Base-by-base conservation (phyloP, 2,113 vertebrate genomes). In the Triplophysa siluroides region DNA sequence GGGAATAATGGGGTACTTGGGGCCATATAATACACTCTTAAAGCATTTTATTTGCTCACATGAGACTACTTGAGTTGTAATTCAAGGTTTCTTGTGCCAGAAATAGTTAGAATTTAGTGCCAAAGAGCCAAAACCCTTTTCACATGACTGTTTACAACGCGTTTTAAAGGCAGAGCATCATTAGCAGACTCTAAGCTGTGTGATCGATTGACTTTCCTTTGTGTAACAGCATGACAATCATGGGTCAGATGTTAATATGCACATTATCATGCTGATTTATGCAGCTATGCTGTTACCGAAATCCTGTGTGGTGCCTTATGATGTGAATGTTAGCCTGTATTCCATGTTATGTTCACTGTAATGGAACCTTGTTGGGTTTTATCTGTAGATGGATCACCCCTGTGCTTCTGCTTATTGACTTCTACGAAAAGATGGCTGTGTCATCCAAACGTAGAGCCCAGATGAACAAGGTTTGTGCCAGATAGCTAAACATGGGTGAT, bases 381-480 rank as follows among this genome's bases (percentile, higher is more conserved):
- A 8, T 63, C 38, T 86, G 56, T 81, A 98, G 96, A 84, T 98
- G 96, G 96, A 98, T 98, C 80, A 97, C 96, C 9, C 96, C 96
- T 69, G 96, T 98, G 10, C 89, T 98, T 60, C 87, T 98, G 61
- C 92, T 98, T 68, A 96, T 98, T 84, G 96, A 97, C 87, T 98
- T 98, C 84, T 98, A 98, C 88, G 96, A 98, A 88, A 98, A 98
- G 89, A 98, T 95, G 84, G 94, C 96, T 1, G 95, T 96, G 21
- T 96, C 96, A 23, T 96, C 96, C 73, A 97, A 96, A 87, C 93
- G 96, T 80, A 94, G 96, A 90, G 91, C 94, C 23, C 96, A 96
- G 83, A 98, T 98, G 96, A 96, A 95, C 87, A 97, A 96, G 94
- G 96, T 97, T 60, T 73, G 47, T 68, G 7, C 45, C 61, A 6